Percentiles rank a stretch among this genome's conserved stretches.
phyloP scores from a whole-genome alignment of 53 echinoderm and acorn worm species.

The Paracentrotus lividus region DNA sequence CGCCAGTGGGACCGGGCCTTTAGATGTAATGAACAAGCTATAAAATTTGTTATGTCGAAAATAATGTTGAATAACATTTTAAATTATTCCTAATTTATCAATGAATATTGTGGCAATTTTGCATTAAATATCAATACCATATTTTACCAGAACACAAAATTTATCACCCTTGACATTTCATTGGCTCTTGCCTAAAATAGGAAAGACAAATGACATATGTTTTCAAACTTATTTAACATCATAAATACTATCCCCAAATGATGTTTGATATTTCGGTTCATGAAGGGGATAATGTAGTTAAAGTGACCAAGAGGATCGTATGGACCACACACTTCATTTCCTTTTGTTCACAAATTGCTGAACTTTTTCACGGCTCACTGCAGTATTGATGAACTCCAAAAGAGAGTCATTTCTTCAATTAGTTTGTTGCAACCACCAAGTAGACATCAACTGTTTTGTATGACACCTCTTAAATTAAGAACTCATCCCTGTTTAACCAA shows the following conservation, averaged over 20 bases:
- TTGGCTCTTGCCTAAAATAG: background rate
- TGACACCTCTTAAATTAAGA: background rate
- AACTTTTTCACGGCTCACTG: constrained; percentile 9
- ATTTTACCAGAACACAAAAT: background rate
- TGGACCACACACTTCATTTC: constrained; percentile 51
- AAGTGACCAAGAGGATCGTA: background rate
- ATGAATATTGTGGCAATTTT: background rate
- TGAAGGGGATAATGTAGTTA: background rate
- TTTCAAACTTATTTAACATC: background rate
- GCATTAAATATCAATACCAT: background rate
- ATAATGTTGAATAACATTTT: no score
- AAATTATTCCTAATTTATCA: background rate
- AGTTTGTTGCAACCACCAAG: background rate
- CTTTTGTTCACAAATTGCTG: constrained; percentile 19
- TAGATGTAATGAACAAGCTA: no score
- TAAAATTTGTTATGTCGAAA: no score
- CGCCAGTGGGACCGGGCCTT: no score
- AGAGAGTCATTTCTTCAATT: background rate
- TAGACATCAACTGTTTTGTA: constrained; percentile 10
- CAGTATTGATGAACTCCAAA: constrained; percentile 31
- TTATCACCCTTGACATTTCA: background rate
- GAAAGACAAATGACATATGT: no score
- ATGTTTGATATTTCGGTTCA: background rate
- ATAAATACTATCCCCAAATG: background rate
- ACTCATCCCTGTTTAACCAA: background rate